phyloP scores from a whole-genome alignment of 1,140 invertebrate species.

The Neodiprion virginianus region DNA sequence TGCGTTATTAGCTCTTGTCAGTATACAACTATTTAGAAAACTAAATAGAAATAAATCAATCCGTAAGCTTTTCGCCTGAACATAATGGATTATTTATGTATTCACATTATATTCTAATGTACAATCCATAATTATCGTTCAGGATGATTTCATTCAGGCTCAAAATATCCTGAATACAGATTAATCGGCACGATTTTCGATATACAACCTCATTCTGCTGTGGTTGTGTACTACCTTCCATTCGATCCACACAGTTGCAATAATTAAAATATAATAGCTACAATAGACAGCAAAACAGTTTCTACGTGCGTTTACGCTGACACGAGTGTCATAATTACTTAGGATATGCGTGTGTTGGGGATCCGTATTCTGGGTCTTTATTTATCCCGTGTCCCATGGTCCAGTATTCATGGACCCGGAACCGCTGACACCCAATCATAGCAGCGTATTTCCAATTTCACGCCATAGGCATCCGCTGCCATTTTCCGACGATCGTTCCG shows the following conservation, averaged over 20 bases:
- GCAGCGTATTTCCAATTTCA: not conserved
- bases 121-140: not conserved
- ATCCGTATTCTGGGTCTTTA: not conserved
- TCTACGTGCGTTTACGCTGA: not conserved
- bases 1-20: not conserved
- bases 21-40: too few species aligned
- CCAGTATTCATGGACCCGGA: not conserved
- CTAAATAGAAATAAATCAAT: too few species aligned
- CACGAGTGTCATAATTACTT: not conserved
- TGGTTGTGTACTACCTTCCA: not conserved
- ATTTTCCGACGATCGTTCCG: not conserved
- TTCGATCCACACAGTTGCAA: not conserved
- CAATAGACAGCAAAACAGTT: not conserved
- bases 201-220: not conserved
- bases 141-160: not conserved
- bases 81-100: too few species aligned
- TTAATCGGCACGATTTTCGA: not conserved
- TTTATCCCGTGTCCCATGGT: not conserved
- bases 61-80: too few species aligned
- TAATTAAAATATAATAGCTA: too few species aligned
- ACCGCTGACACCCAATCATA: not conserved
- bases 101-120: too few species aligned
- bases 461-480: not conserved
- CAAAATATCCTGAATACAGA: not conserved
- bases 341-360: not conserved